Evolutionary conservation across 2,888 invertebrate species (phyloP).

Genomic region (Drosophila putrida): DNA sequence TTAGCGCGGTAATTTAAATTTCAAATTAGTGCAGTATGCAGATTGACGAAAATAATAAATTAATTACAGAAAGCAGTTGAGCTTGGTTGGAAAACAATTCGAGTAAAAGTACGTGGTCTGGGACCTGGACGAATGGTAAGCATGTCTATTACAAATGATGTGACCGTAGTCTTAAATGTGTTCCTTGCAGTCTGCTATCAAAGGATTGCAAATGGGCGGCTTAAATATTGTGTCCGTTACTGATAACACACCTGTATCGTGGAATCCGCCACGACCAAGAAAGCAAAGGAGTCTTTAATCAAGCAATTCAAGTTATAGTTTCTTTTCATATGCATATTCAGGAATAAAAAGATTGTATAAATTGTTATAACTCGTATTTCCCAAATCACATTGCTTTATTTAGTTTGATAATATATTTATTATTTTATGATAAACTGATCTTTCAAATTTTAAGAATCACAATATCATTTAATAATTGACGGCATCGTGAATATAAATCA

Average conservation of each 20-base stretch:
- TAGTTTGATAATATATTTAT: background rate
- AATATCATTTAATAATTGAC: conserved; percentile 4
- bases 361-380: conserved; percentile 1
- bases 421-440: background rate
- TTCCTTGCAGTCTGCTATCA: conserved; percentile 92
- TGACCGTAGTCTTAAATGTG: background rate
- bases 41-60: background rate
- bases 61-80: conserved; percentile 89
- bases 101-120: conserved; percentile 92
- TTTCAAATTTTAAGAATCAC: background rate
- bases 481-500: background rate
- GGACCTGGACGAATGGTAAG: conserved; percentile 96
- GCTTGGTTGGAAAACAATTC: conserved; percentile 90
- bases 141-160: background rate
- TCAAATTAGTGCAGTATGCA: background rate
- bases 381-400: conserved; percentile 4
- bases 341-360: conserved; percentile 23
- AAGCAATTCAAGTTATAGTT: background rate
- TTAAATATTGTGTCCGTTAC: conserved; percentile 96
- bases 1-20: conserved; percentile 88
- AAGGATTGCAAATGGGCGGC: conserved; percentile 97
- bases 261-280: conserved; percentile 92
- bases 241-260: conserved; percentile 94
- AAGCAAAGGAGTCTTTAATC: conserved; percentile 93
- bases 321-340: conserved; percentile 11